Percentiles rank a stretch among this genome's conserved stretches.
Conservation (phyloP, 2,797 vertebrate species). For the Rhabdophis nuchalis region DNA sequence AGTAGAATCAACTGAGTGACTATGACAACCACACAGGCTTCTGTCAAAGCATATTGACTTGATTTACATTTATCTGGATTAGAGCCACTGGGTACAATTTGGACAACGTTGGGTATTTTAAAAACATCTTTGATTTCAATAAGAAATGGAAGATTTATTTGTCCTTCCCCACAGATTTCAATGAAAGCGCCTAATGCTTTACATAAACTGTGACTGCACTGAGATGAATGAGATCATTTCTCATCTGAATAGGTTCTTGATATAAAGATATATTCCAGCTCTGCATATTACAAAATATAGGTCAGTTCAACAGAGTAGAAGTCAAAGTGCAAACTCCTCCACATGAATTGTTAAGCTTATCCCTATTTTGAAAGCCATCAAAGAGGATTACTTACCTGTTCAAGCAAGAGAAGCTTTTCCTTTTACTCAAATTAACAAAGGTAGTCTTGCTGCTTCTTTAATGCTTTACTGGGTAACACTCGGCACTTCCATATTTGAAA, state of each 20-base stretch:
- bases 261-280: slow-evolving; percentile 3
- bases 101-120: background rate
- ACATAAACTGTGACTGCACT: background rate
- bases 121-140: background rate
- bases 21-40: background rate
- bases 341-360: slow-evolving; percentile 62
- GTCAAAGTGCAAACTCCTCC: slow-evolving; percentile 55
- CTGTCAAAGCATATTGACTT: background rate
- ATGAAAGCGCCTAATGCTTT: background rate
- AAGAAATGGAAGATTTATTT: background rate
- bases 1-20: background rate
- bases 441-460: slow-evolving; percentile 49
- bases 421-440: slow-evolving; percentile 59
- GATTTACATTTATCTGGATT: background rate
- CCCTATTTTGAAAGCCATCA: slow-evolving; percentile 55
- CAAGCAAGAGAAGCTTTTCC: slow-evolving; percentile 63
- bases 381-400: slow-evolving; percentile 62
- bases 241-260: background rate
- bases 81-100: background rate
- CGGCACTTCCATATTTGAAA: slow-evolving; percentile 34
- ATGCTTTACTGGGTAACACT: slow-evolving; percentile 40
- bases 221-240: background rate
- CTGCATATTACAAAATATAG: slow-evolving; percentile 57
- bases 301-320: slow-evolving; percentile 58
- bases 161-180: background rate